Evolutionary conservation across 2,113 vertebrate genomes (phyloP), one percentile per base, ranked within the genome.

Genomic region (Tachysurus vachellii): DNA sequence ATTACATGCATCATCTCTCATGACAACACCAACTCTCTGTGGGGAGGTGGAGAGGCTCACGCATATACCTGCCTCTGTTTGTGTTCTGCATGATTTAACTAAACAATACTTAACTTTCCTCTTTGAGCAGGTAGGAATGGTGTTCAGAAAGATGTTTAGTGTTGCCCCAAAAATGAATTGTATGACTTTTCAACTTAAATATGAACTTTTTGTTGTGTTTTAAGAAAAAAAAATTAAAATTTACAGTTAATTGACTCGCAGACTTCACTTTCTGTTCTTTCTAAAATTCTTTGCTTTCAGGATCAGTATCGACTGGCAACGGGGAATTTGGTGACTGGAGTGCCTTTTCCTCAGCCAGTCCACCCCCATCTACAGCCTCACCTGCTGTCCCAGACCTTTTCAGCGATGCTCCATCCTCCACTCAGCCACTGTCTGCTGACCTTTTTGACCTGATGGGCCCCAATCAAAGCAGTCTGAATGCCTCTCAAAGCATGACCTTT

Each of bases 301-400:
- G 93, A 92, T 91, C 95, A 86, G 86, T 94, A 89, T 86, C 96
- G 91, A 96, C 94, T 95, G 97, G 96, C 90, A 98, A 96, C 61
- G 97, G 96, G 89, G 98, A 99, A 82, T 99, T 99, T 88, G 97
- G 97, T 88, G 98, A 99, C 92, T 99, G 98, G 98, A 97, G 95
- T 92, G 93, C 97, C 92, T 99, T 99, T 94, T 95, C 95, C 92
- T 96, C 95, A 90, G 92, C 94, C 89, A 95, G 95, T 82, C 92
- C 95, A 23, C 93, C 94, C 61, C 87, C 94, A 56, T 90, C 91
- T 17, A 88, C 93, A 88, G 91, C 96, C 0, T 80, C 91, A 2
- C 85, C 93, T 83, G 94, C 91, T 47, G 93, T 80, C 94, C 68
- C 87, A 8, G 93, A 95, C 88, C 87, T 94, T 59, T 95, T 95